Evolutionary conservation across 2,797 vertebrate species (phyloP), one percentile per base, ranked within the genome.

Genomic region (Nothura maculosa): DNA sequence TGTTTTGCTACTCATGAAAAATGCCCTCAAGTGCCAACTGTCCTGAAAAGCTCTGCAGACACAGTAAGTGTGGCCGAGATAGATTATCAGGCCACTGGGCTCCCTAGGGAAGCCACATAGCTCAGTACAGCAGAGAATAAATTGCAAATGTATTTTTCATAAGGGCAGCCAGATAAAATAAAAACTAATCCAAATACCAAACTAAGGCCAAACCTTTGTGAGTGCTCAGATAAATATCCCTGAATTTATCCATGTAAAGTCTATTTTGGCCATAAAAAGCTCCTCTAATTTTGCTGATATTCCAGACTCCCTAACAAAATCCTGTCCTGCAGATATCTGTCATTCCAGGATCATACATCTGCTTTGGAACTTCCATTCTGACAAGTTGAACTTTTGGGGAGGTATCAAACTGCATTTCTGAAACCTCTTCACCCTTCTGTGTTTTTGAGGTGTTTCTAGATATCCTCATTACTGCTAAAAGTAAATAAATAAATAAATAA

Each of bases 121-220:
- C 25, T 92, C 63, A 84, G 15, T 73, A 73, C 10, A 45, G 21
- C 19, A 79, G 30, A 32, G 77, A 84, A 76, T 9, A 85, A 91
- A 87, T 62, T 79, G 12, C 76, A 88, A 94, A 81, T 76, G 57
- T 73, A 60, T 76, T 85, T 78, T 93, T 87, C 52, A 48, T 72
- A 55, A 86, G 43, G 28, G 50, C 22, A 87, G 82, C 85, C 89
- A 94, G 77, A 92, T 60, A 93, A 92, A 96, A 89, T 76, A 95
- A 89, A 50, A 87, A 36, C 43, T 48, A 81, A 91, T 89, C 55
- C 85, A 87, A 91, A 91, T 48, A 86, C 61, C 40, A 62, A 74
- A 84, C 32, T 22, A 81, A 68, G 54, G 63, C 75, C 81, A 93
- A 94, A 67, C 43, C 28, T 91, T 93, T 61, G 40, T 86, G 45